A percentile compares a stretch with the other conserved stretches of the same genome.
Conservation (phyloP, 2,797 vertebrate genomes). For the Selene dorsalis region DNA sequence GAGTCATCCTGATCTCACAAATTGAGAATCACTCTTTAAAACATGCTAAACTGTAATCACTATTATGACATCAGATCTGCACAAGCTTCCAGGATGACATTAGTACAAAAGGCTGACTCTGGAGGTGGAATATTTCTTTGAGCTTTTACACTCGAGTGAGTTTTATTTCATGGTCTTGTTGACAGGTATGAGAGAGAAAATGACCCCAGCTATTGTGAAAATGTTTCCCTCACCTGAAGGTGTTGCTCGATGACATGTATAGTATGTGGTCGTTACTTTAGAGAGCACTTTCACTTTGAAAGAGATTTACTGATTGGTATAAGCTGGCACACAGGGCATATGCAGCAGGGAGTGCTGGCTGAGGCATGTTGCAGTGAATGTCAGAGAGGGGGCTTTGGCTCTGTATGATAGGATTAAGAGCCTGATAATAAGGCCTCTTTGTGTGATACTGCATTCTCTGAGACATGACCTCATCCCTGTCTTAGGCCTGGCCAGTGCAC, state of each 20-base stretch:
- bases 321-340: constrained; percentile 48
- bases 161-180: constrained; percentile 21
- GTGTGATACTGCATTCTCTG: constrained; percentile 81
- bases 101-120: constrained; percentile 18
- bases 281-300: constrained; percentile 35
- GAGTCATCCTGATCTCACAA: constrained; percentile 27
- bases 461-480: constrained; percentile 88
- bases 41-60: constrained; percentile 1
- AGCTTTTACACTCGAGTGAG: constrained; percentile 25
- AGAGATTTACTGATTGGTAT: constrained; percentile 47
- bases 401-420: constrained; percentile 81
- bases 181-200: constrained; percentile 29
- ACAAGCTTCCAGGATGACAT: constrained; percentile 11
- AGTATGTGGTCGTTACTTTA: constrained; percentile 5
- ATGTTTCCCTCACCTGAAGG: neutral
- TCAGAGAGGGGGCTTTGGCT: constrained; percentile 70
- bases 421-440: constrained; percentile 83
- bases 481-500: constrained; percentile 79
- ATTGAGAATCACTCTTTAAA: constrained; percentile 6
- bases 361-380: constrained; percentile 66
- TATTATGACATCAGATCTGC: constrained; percentile 3
- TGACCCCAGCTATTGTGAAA: neutral
- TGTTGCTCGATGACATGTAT: neutral
- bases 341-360: constrained; percentile 43
- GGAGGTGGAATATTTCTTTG: constrained; percentile 10